Conservation (phyloP, 2,888 invertebrate genomes). For the Mythimna pallens region DNA sequence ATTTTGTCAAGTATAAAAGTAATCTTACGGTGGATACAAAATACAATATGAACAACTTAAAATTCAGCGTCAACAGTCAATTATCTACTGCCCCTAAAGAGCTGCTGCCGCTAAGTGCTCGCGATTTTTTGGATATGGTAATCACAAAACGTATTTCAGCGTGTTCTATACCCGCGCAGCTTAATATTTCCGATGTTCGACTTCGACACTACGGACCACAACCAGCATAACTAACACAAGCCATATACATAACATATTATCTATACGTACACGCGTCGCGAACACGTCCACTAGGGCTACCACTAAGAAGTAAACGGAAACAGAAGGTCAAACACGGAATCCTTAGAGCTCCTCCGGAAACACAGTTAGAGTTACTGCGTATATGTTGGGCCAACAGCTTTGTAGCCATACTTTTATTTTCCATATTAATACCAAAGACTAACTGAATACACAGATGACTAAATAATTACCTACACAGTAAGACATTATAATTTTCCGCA, state of each 20-base stretch:
- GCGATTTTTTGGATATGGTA: background rate
- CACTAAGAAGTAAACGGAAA: background rate
- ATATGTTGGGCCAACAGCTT: background rate
- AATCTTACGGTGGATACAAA: background rate
- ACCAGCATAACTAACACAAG: constrained; percentile 8
- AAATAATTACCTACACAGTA: no score
- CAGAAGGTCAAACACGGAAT: constrained; percentile 4
- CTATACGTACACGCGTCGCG: no score
- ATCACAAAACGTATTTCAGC: background rate
- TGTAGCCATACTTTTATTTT: background rate
- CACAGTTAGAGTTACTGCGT: background rate
- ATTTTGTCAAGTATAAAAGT: background rate
- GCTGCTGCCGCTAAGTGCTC: no score
- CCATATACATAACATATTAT: background rate
- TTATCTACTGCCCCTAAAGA: background rate
- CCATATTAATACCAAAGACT: background rate
- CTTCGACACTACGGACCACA: background rate
- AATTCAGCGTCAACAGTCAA: background rate
- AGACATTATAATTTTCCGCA: no score
- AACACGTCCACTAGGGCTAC: constrained; percentile 1
- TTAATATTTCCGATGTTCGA: constrained; percentile 7
- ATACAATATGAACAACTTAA: background rate
- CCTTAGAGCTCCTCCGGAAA: background rate
- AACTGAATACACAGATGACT: background rate
- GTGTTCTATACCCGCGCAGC: no score